phyloP scores from a whole-genome alignment of 2,797 vertebrate genomes.

The Cynodonichthys magdalenae region DNA sequence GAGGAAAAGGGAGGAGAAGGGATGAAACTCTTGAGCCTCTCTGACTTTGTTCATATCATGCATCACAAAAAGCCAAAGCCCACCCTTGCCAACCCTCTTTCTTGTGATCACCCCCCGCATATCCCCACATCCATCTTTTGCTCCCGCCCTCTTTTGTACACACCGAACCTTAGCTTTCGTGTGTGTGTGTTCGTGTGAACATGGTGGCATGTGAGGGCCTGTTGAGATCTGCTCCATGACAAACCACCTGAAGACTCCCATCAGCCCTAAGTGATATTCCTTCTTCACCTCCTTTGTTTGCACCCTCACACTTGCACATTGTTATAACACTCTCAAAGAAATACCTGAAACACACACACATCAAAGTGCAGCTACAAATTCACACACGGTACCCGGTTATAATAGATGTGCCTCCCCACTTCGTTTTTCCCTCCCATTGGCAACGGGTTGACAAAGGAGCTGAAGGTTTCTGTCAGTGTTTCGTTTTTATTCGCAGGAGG shows the following conservation, averaged over 20 bases:
- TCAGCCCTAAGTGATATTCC: conserved; percentile 35
- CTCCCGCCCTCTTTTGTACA: conserved; percentile 11
- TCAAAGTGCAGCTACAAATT: conserved; percentile 36
- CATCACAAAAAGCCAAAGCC: conserved; percentile 48
- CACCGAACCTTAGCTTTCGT: conserved; percentile 37
- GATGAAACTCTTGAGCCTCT: conserved; percentile 43
- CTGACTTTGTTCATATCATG: conserved; percentile 58
- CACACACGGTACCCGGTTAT: conserved; percentile 7
- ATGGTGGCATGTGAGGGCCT: conserved; percentile 66
- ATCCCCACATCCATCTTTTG: conserved; percentile 22
- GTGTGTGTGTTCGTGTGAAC: conserved; percentile 58
- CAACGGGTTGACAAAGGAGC: conserved; percentile 23
- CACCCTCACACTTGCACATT: conserved; percentile 7
- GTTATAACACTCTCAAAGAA: conserved; percentile 5
- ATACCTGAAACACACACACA: conserved; percentile 19
- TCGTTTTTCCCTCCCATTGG: conserved; percentile 28
- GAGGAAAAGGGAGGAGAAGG: conserved; percentile 1
- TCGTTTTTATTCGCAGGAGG: conserved; percentile 49
- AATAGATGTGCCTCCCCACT: conserved; percentile 31
- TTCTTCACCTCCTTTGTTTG: conserved; percentile 9
- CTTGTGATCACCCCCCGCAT: conserved; percentile 21
- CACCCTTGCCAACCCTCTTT: conserved; percentile 22
- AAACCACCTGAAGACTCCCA: conserved; percentile 63
- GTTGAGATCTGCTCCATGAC: conserved; percentile 69
- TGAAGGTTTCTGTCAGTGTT: conserved; percentile 59